These are phyloP conservation scores for Propithecus deckenii DNA, from an alignment of 2,797 vertebrate genomes.

Conservation along the genomic window DNA sequence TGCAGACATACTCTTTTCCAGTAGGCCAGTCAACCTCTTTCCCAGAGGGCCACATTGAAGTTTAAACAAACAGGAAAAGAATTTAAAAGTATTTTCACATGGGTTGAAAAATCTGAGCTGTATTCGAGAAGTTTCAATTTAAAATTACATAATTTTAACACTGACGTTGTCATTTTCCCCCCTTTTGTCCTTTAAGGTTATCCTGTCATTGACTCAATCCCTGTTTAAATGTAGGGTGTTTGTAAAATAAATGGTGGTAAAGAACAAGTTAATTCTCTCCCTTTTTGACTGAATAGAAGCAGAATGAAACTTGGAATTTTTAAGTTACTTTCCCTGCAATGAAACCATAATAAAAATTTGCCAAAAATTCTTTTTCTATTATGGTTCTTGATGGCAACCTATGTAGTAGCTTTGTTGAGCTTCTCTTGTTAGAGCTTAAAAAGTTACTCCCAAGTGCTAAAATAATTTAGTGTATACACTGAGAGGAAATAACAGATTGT, in stretches of 20 bases:
- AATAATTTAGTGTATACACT: background rate
- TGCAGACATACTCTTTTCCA: background rate
- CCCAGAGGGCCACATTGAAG: background rate
- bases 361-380: background rate
- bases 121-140: background rate
- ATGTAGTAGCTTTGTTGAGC: background rate
- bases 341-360: background rate
- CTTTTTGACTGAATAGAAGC: background rate
- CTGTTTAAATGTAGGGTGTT: background rate
- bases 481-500: background rate
- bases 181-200: background rate
- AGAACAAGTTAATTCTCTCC: background rate
- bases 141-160: constrained; percentile 17
- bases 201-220: background rate
- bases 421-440: background rate
- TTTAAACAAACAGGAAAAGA: background rate
- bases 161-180: background rate
- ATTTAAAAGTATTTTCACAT: background rate
- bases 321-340: background rate
- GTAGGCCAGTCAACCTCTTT: background rate
- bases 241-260: background rate
- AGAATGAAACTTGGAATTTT: constrained; percentile 8
- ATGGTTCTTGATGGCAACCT: background rate
- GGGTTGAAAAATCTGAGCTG: background rate
- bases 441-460: background rate